phyloP scores from a whole-genome alignment of 1,140 invertebrate species.

The Caerostris darwini region DNA sequence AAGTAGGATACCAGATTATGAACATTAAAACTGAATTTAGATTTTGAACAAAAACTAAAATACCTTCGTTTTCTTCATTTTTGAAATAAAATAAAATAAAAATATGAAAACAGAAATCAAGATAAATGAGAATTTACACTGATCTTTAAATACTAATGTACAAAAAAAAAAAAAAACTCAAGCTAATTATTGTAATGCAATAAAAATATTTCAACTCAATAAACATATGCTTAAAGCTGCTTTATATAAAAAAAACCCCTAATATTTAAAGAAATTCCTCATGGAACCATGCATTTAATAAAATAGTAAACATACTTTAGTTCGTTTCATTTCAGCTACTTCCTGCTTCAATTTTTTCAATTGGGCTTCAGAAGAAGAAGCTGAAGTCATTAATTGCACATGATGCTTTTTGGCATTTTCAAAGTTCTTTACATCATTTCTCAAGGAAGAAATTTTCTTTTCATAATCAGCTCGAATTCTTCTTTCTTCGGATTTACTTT shows the following conservation, averaged over 20 bases:
- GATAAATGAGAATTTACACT: no score
- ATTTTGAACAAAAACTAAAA: no score
- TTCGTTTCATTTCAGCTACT: conserved; percentile 90
- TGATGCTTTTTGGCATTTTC: conserved; percentile 95
- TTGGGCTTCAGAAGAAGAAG: conserved; percentile 91
- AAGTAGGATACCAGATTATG: no score
- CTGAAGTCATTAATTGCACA: conserved; percentile 89
- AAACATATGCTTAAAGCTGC: background rate
- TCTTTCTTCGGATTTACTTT: conserved; percentile 83
- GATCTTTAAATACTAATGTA: no score
- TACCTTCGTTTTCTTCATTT: no score
- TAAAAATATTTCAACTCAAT: no score
- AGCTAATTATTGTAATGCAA: no score
- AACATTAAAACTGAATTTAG: no score
- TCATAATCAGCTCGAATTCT: conserved; percentile 96
- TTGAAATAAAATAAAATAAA: no score
- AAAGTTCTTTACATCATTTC: conserved; percentile 92
- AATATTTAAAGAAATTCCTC: background rate
- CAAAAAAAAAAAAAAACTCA: no score
- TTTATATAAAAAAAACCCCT: background rate
- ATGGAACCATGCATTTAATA: background rate
- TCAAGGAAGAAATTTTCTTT: conserved; percentile 91
- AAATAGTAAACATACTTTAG: conserved; percentile 51
- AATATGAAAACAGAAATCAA: no score
- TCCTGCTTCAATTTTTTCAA: conserved; percentile 90